Percentiles rank a stretch among this genome's conserved stretches.
Conservation (phyloP, 2,888 invertebrate species). For the Ectropis crepuscularia region DNA sequence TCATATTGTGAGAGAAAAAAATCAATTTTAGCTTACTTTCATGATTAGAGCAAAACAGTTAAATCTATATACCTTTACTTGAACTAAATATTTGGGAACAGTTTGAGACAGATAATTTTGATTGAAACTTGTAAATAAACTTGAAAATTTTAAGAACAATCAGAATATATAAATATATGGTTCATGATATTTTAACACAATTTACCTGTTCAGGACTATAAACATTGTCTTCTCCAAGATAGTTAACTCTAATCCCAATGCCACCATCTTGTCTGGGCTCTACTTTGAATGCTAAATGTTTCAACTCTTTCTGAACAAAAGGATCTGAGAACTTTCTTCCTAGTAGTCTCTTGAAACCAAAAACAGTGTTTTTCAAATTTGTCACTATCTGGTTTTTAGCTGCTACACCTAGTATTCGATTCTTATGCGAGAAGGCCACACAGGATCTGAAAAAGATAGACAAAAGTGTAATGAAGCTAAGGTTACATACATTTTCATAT, state of each 20-base stretch:
- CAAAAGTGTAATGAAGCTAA: not conserved
- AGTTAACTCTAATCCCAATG: constrained; percentile 95
- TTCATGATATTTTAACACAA: constrained; percentile 1
- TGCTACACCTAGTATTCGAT: constrained; percentile 96
- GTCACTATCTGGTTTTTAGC: constrained; percentile 98
- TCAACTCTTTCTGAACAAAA: constrained; percentile 92
- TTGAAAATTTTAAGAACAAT: too few relatives aligned
- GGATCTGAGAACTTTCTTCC: constrained; percentile 96
- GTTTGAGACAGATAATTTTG: too few relatives aligned
- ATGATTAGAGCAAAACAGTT: too few relatives aligned
- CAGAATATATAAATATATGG: not conserved
- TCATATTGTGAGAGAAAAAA: too few relatives aligned
- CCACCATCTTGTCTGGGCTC: constrained; percentile 91
- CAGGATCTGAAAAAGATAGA: constrained; percentile 89
- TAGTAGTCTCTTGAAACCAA: constrained; percentile 96
- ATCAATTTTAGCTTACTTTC: too few relatives aligned
- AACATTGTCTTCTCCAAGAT: constrained; percentile 92
- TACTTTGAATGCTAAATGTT: constrained; percentile 91
- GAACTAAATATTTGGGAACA: too few relatives aligned
- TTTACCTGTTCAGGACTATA: constrained; percentile 94
- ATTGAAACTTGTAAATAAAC: too few relatives aligned
- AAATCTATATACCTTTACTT: too few relatives aligned
- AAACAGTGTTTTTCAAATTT: constrained; percentile 98
- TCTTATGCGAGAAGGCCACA: constrained; percentile 97
- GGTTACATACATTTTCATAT: constrained; percentile 1